phyloP scores from a whole-genome alignment of 2,113 vertebrate genomes.

The Phalacrocorax aristotelis region DNA sequence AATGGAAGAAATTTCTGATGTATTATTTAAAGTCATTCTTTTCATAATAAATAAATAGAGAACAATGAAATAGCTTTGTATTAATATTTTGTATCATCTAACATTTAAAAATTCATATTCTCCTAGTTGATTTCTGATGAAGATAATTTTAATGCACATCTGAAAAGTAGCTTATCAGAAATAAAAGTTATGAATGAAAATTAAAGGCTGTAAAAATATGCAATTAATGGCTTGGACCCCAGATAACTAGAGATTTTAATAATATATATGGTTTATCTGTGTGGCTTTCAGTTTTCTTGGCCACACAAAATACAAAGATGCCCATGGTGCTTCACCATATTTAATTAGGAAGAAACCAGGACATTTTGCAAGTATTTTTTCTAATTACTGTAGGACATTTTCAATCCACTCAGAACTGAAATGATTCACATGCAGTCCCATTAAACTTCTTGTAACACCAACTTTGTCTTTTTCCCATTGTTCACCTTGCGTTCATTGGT shows the following conservation, averaged over 20 bases:
- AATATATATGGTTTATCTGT: background rate
- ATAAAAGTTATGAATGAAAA: background rate
- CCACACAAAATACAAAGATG: background rate
- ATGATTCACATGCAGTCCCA: background rate
- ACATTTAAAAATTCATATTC: background rate
- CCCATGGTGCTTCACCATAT: background rate
- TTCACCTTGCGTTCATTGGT: background rate
- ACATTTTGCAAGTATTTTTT: background rate
- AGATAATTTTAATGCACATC: background rate
- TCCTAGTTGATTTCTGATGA: background rate
- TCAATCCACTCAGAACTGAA: background rate
- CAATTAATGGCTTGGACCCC: background rate
- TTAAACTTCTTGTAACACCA: background rate
- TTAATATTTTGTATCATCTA: background rate
- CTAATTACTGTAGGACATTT: background rate
- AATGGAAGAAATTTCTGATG: background rate
- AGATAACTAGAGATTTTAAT: background rate
- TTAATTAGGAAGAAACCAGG: constrained; percentile 2
- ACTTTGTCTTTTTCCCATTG: background rate
- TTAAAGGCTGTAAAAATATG: background rate
- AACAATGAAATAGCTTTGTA: background rate
- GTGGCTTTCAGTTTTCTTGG: background rate
- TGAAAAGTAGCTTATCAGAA: background rate
- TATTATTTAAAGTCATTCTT: background rate
- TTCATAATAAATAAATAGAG: background rate